Evolutionary conservation across 1,140 invertebrate genomes (phyloP).

Genomic region (Hyphantria cunea): DNA sequence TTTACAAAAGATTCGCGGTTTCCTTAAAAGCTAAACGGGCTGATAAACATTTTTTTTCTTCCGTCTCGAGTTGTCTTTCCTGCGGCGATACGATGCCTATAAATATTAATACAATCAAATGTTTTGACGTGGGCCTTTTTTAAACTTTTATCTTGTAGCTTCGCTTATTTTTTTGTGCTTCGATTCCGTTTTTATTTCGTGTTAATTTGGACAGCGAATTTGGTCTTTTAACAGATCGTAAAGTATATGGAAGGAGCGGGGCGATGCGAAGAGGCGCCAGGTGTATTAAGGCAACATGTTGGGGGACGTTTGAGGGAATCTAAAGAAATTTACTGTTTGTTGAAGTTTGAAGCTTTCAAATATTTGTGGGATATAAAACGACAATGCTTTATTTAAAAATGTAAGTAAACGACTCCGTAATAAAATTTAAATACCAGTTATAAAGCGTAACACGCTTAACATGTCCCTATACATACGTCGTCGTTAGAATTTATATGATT

Average conservation of each 20-base stretch:
- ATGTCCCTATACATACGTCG: slow-evolving; percentile 10
- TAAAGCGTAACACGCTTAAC: slow-evolving; percentile 5
- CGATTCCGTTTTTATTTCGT: slow-evolving; percentile 81
- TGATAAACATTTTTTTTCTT: slow-evolving; percentile 76
- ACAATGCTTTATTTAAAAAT: too few species aligned
- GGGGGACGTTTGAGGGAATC: slow-evolving; percentile 4
- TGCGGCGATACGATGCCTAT: slow-evolving; percentile 72
- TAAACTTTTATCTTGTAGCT: slow-evolving; percentile 78
- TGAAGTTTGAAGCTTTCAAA: not conserved
- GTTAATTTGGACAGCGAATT: slow-evolving; percentile 82
- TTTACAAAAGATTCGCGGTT: slow-evolving; percentile 78
- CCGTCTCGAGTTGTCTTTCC: slow-evolving; percentile 59
- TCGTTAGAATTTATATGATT: slow-evolving; percentile 12
- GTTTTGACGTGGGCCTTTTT: slow-evolving; percentile 81
- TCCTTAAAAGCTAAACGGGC: slow-evolving; percentile 78
- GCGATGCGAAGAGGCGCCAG: slow-evolving; percentile 59
- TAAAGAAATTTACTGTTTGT: not conserved
- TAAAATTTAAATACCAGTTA: too few species aligned
- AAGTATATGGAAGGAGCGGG: slow-evolving; percentile 64
- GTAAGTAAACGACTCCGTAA: too few species aligned
- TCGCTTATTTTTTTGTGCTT: slow-evolving; percentile 74
- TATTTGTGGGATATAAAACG: too few species aligned
- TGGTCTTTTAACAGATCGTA: slow-evolving; percentile 83
- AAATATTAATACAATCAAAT: slow-evolving; percentile 82
- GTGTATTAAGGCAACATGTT: slow-evolving; percentile 46